A percentile compares a stretch with the other conserved stretches of the same genome.
Evolutionary conservation across 2,797 vertebrate genomes (phyloP).

Genomic region (Podarcis lilfordi): DNA sequence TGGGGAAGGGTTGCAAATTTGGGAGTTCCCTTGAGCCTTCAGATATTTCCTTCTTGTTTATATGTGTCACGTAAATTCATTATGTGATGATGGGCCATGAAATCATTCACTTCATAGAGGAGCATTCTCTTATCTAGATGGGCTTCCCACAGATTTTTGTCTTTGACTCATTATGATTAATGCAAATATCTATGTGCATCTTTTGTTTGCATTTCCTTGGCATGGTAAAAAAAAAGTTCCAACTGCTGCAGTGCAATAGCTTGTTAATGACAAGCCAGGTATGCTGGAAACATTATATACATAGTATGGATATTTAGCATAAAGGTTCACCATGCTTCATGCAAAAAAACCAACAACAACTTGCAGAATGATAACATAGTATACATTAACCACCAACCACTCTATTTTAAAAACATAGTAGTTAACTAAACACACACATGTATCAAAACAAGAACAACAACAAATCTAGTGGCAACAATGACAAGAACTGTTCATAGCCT

Average conservation of each 20-base stretch:
- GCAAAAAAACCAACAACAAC: neutral
- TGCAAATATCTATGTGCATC: neutral
- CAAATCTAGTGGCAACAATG: no score
- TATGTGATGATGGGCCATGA: neutral
- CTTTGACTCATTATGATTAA: neutral
- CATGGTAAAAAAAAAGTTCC: neutral
- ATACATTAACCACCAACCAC: neutral
- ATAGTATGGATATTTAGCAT: neutral
- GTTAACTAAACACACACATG: neutral
- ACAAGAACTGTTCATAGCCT: neutral
- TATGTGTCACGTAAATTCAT: neutral
- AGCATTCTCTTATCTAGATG: no score
- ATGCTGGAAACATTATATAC: neutral
- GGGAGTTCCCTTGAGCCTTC: neutral
- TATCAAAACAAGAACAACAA: neutral
- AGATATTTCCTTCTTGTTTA: neutral
- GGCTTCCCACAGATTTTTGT: neutral
- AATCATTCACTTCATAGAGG: neutral
- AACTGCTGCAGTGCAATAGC: neutral
- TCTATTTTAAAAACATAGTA: neutral
- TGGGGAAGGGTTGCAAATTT: neutral
- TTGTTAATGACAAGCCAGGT: neutral
- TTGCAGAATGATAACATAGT: neutral
- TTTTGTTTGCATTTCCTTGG: neutral
- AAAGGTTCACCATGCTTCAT: neutral